Conservation (phyloP, 2,888 invertebrate species). For the Drosophila vallismaia region DNA sequence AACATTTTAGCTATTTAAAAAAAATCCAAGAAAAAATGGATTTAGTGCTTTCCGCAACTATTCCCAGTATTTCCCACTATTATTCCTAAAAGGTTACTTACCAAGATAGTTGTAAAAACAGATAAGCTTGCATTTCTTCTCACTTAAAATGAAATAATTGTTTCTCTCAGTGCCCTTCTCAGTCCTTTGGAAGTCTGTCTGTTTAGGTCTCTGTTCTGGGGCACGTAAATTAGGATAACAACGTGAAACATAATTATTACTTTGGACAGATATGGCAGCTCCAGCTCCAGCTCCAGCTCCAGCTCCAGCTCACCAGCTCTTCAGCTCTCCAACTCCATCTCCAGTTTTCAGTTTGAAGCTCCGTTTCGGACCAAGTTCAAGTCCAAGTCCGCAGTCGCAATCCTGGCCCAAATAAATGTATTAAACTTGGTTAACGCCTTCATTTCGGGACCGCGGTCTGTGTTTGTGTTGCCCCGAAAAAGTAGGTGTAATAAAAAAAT, state of each 20-base stretch:
- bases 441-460: conserved; percentile 43
- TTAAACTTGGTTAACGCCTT: conserved; percentile 81
- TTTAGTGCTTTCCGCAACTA: no score
- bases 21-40: no score
- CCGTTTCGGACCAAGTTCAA: not conserved
- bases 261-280: conserved; percentile 75
- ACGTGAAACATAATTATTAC: conserved; percentile 82
- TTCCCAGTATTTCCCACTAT: no score
- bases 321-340: conserved; percentile 4
- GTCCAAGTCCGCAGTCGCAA: conserved; percentile 38
- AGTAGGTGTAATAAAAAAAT: conserved; percentile 77
- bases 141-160: not conserved
- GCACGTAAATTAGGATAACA: conserved; percentile 83
- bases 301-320: not conserved
- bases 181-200: conserved; percentile 44
- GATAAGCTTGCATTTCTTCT: not conserved
- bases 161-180: conserved; percentile 9
- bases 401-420: conserved; percentile 81
- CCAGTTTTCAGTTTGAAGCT: not conserved
- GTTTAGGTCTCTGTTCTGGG: conserved; percentile 52
- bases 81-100: no score
- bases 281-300: conserved; percentile 2
- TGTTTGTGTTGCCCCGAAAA: conserved; percentile 26
- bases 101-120: no score
- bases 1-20: no score